Conservation (phyloP, 1,140 invertebrate species). For the Trinorchestia longiramus region DNA sequence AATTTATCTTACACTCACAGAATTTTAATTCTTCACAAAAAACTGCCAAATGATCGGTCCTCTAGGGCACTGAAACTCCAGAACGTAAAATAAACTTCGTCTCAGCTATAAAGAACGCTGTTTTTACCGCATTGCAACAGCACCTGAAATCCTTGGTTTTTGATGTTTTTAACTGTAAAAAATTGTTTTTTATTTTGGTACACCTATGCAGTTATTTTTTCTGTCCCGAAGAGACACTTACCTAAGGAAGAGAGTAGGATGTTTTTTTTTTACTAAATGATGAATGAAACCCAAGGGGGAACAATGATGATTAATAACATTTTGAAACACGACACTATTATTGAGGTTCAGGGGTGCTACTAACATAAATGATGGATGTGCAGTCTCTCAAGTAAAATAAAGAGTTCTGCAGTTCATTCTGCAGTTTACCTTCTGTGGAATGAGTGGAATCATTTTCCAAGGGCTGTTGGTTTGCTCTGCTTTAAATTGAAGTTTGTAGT, state of each 20-base stretch:
- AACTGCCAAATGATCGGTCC: no score
- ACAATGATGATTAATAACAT: not conserved
- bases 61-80: not conserved
- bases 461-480: no score
- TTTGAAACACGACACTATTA: no score
- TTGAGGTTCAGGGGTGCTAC: not conserved
- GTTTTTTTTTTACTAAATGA: not conserved
- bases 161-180: not conserved
- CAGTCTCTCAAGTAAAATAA: not conserved
- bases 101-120: not conserved
- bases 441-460: no score
- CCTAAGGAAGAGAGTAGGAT: not conserved
- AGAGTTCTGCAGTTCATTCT: not conserved
- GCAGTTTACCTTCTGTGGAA: no score
- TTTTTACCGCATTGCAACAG: not conserved
- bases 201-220: not conserved
- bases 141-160: not conserved
- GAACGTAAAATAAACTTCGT: not conserved
- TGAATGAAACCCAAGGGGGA: not conserved
- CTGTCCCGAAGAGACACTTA: not conserved
- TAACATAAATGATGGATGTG: not conserved
- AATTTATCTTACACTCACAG: no score
- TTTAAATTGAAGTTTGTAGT: no score
- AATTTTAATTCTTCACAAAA: no score
- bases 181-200: not conserved